phyloP scores from a whole-genome alignment of 64 coral and sea anemone species.

The Montipora efflorescens region DNA sequence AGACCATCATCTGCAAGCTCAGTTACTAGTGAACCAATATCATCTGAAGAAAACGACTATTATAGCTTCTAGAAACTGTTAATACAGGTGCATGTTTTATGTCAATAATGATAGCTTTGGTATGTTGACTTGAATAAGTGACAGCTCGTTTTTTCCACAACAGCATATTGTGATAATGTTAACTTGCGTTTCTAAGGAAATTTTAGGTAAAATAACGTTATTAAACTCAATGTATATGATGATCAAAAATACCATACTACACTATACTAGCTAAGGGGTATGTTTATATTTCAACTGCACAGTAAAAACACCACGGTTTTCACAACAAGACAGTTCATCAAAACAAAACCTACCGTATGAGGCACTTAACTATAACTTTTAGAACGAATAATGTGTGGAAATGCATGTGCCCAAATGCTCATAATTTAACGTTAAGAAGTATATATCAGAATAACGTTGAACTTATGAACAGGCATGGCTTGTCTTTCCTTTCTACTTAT shows the following conservation, averaged over 20 bases:
- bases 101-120: too few species aligned
- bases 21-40: slow-evolving; percentile 11
- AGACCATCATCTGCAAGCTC: slow-evolving; percentile 6
- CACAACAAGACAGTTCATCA: not conserved
- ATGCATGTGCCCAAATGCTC: not conserved
- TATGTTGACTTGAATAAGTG: not conserved
- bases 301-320: slow-evolving; percentile 3
- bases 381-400: slow-evolving; percentile 29
- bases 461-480: slow-evolving; percentile 17
- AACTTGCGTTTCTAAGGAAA: too few species aligned
- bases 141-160: too few species aligned
- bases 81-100: not conserved
- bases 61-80: not conserved
- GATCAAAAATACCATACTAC: not conserved
- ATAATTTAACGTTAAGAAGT: not conserved
- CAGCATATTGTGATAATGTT: too few species aligned
- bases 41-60: not conserved
- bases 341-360: not conserved
- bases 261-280: not conserved
- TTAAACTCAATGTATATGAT: too few species aligned
- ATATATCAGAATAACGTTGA: not conserved
- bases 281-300: not conserved
- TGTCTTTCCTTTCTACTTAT: not conserved
- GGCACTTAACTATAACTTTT: slow-evolving; percentile 31
- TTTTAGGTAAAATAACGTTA: too few species aligned